These are phyloP conservation scores for Ptychoptera contaminata DNA, from an alignment of 2,888 invertebrate species.

Conservation along the genomic window DNA sequence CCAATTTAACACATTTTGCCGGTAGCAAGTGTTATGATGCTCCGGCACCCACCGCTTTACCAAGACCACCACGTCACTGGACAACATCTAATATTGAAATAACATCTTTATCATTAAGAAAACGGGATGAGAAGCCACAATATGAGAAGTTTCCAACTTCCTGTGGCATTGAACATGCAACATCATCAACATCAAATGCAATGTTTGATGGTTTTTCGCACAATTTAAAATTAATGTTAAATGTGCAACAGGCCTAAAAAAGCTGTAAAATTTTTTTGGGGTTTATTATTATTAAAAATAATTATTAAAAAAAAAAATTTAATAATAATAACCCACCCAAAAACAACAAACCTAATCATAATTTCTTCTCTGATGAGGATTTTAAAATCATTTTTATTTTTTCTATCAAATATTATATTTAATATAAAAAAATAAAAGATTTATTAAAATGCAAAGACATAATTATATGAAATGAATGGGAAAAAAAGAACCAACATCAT, in stretches of 20 bases:
- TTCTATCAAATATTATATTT: too few relatives aligned
- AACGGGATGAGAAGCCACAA: neutral
- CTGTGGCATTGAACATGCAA: slow-evolving; percentile 30
- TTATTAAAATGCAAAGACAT: too few relatives aligned
- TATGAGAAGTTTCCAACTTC: slow-evolving; percentile 20
- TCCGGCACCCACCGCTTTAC: slow-evolving; percentile 60
- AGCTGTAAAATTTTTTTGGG: slow-evolving; percentile 9
- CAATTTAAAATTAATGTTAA: slow-evolving; percentile 46
- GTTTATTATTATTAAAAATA: neutral
- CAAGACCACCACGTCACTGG: slow-evolving; percentile 71
- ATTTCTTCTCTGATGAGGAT: neutral
- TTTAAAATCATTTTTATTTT: slow-evolving; percentile 6
- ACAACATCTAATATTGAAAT: slow-evolving; percentile 22
- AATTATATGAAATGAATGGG: too few relatives aligned
- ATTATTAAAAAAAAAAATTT: neutral
- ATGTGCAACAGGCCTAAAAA: slow-evolving; percentile 35
- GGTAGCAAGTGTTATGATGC: slow-evolving; percentile 73
- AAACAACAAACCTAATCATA: neutral
- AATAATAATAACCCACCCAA: neutral
- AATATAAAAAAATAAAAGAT: too few relatives aligned
- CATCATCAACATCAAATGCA: slow-evolving; percentile 5
- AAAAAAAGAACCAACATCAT: too few relatives aligned
- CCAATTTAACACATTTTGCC: slow-evolving; percentile 36
- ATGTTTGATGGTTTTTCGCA: slow-evolving; percentile 35
- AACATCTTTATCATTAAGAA: slow-evolving; percentile 17